Evolutionary conservation across 2,797 vertebrate genomes (phyloP).

Genomic region (Melanotaenia nigrans): DNA sequence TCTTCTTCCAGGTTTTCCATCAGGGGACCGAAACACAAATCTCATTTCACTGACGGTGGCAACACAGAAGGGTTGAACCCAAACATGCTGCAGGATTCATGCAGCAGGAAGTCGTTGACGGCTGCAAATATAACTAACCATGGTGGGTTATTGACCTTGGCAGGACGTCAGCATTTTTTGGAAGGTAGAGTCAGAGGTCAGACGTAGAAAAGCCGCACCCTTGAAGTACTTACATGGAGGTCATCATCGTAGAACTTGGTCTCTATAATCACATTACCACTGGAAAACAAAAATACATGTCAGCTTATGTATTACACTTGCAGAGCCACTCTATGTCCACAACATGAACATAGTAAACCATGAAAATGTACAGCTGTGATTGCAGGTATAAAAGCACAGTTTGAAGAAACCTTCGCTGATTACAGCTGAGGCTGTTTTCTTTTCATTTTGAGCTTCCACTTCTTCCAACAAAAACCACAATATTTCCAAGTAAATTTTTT

Average conservation of each 20-base stretch:
- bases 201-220: constrained; percentile 98
- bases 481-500: not conserved
- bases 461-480: no score
- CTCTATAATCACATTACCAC: constrained; percentile 99
- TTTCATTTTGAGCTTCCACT: no score
- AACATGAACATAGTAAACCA: not conserved
- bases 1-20: constrained; percentile 46
- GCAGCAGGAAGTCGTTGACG: constrained; percentile 35
- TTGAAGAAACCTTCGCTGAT: not conserved
- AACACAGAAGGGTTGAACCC: constrained; percentile 27
- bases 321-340: not conserved
- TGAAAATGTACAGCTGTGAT: no score
- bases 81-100: no score
- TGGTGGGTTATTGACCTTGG: constrained; percentile 56
- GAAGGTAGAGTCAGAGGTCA: constrained; percentile 77
- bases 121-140: constrained; percentile 54
- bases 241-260: constrained; percentile 98
- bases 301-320: not conserved
- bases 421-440: not conserved
- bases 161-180: constrained; percentile 56
- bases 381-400: not conserved
- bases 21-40: constrained; percentile 48
- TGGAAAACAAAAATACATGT: constrained; percentile 63
- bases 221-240: constrained; percentile 98
- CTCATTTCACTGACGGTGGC: constrained; percentile 43